These are phyloP conservation scores for Pelmatolapia mariae DNA, from an alignment of 2,113 vertebrate genomes.

Conservation along the genomic window DNA sequence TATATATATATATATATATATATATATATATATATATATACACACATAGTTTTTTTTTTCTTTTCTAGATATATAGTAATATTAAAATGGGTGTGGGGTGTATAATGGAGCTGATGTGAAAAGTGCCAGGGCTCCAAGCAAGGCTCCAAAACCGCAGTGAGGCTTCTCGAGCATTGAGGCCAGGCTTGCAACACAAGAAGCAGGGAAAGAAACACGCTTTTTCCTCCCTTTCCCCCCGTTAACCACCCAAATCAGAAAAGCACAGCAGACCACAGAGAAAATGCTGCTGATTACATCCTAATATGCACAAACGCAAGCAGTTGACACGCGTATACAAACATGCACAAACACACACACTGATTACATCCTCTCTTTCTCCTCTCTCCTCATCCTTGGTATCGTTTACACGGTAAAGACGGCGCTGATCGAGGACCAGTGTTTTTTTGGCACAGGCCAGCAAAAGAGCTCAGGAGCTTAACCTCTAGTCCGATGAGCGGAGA, in stretches of 20 bases:
- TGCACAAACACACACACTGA: slow-evolving; percentile 33
- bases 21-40: background rate
- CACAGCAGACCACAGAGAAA: slow-evolving; percentile 57
- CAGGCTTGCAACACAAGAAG: slow-evolving; percentile 38
- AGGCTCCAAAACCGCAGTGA: slow-evolving; percentile 41
- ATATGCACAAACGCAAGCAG: slow-evolving; percentile 56
- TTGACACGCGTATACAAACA: slow-evolving; percentile 29
- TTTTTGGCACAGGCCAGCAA: slow-evolving; percentile 34
- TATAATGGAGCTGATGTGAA: slow-evolving; percentile 29
- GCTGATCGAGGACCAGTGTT: slow-evolving; percentile 56
- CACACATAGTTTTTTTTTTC: fast-evolving
- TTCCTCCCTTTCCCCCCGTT: slow-evolving; percentile 22
- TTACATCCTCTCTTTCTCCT: slow-evolving; percentile 58
- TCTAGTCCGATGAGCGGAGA: slow-evolving; percentile 6
- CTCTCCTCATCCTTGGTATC: slow-evolving; percentile 53
- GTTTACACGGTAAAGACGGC: slow-evolving; percentile 54
- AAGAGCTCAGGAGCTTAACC: slow-evolving; percentile 53
- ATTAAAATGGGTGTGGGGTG: background rate
- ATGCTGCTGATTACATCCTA: slow-evolving; percentile 65
- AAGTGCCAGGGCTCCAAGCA: slow-evolving; percentile 10
- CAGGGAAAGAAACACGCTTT: slow-evolving; percentile 26
- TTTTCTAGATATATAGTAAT: background rate
- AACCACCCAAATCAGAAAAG: slow-evolving; percentile 60
- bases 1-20: fast-evolving
- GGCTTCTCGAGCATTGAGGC: slow-evolving; percentile 18